A percentile compares a stretch with the other conserved stretches of the same genome.
Conservation (phyloP, 2,113 vertebrate species). For the Paracanthobrama guichenoti region DNA sequence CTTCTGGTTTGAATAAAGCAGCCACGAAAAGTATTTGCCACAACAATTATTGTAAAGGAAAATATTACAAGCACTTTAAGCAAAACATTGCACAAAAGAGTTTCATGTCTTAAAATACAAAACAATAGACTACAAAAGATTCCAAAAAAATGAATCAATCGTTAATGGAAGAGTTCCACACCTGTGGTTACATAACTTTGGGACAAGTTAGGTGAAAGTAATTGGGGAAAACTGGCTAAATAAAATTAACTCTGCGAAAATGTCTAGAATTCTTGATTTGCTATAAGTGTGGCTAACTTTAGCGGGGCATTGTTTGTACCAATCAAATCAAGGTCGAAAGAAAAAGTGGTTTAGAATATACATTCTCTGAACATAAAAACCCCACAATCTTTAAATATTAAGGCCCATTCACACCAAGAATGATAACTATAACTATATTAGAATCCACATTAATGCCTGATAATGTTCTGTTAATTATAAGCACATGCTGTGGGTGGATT, state of each 20-base stretch:
- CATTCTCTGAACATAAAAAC: not conserved
- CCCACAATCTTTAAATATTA: not conserved
- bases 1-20: not conserved
- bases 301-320: not conserved
- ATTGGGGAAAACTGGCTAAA: not conserved
- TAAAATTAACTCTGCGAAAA: not conserved
- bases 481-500: too few species aligned
- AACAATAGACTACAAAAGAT: too few species aligned
- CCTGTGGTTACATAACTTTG: not conserved
- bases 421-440: too few species aligned
- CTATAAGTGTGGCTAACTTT: not conserved
- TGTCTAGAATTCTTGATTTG: not conserved
- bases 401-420: too few species aligned
- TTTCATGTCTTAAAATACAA: not conserved
- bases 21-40: not conserved
- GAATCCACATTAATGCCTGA: too few species aligned
- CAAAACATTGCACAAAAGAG: not conserved
- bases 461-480: too few species aligned
- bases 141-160: not conserved
- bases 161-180: not conserved
- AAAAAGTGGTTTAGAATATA: not conserved
- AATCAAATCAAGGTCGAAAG: not conserved
- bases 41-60: not conserved
- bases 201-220: not conserved
- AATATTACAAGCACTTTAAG: not conserved